Evolutionary conservation across 2,888 invertebrate genomes (phyloP).

Genomic region (Orthosia gracilis): DNA sequence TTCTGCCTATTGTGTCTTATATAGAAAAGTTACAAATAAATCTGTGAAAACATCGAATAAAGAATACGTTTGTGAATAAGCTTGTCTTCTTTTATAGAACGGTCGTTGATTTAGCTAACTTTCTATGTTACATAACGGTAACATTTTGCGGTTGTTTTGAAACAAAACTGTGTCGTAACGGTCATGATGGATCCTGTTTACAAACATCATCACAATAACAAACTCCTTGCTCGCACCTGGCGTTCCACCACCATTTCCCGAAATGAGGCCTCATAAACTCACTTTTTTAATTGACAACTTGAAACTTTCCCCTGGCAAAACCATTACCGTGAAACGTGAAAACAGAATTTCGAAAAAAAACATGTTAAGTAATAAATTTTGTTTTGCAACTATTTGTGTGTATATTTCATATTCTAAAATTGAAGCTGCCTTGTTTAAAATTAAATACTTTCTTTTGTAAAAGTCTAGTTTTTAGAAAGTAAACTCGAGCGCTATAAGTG

Average conservation of each 20-base stretch:
- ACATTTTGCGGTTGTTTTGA: slow-evolving; percentile 78
- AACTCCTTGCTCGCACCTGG: slow-evolving; percentile 31
- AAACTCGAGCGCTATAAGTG: not conserved
- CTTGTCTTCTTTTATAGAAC: slow-evolving; percentile 23
- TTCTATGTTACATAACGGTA: slow-evolving; percentile 80
- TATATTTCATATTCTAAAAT: slow-evolving; percentile 3
- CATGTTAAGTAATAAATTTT: slow-evolving; percentile 8
- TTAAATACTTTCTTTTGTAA: not conserved
- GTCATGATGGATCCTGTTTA: slow-evolving; percentile 67
- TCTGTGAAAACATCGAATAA: slow-evolving; percentile 25
- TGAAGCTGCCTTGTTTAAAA: not conserved
- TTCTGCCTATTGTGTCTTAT: not conserved
- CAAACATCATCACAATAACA: slow-evolving; percentile 65
- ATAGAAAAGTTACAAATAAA: slow-evolving; percentile 7
- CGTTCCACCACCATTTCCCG: slow-evolving; percentile 24
- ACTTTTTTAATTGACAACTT: slow-evolving; percentile 37
- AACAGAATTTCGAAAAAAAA: slow-evolving; percentile 27
- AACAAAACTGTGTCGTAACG: slow-evolving; percentile 76
- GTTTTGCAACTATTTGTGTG: slow-evolving; percentile 24
- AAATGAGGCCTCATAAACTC: slow-evolving; percentile 53
- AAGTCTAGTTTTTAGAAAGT: slow-evolving; percentile 1
- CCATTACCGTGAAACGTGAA: slow-evolving; percentile 29
- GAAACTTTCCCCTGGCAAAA: slow-evolving; percentile 26
- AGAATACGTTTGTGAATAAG: slow-evolving; percentile 9
- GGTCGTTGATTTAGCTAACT: slow-evolving; percentile 70